Percentiles rank a stretch among this genome's conserved stretches.
Evolutionary conservation across 2,113 vertebrate genomes (phyloP).

Genomic region (Heterotilapia buettikoferi): DNA sequence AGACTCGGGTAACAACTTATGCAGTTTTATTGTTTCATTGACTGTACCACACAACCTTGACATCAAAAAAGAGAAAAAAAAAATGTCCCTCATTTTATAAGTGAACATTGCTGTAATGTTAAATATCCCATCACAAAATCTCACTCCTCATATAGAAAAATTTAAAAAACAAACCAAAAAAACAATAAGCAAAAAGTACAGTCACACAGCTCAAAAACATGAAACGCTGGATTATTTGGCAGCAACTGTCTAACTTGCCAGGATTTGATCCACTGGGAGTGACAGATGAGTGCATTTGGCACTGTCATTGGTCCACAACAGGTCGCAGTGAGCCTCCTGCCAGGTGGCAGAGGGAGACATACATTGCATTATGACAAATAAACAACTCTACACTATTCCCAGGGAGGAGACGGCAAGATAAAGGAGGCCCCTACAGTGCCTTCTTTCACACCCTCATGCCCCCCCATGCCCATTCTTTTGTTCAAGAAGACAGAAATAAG

Average conservation of each 20-base stretch:
- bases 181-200: background rate
- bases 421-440: slow-evolving; percentile 33
- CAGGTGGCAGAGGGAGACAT: slow-evolving; percentile 49
- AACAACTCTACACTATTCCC: slow-evolving; percentile 44
- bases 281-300: slow-evolving; percentile 55
- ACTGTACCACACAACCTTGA: slow-evolving; percentile 37
- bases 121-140: slow-evolving; percentile 51
- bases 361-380: slow-evolving; percentile 48
- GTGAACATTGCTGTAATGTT: background rate
- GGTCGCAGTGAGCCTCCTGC: slow-evolving; percentile 48
- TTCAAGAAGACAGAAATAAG: background rate
- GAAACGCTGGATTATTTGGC: slow-evolving; percentile 52
- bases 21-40: slow-evolving; percentile 61
- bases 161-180: background rate
- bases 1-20: background rate
- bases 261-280: slow-evolving; percentile 49
- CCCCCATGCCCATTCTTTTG: background rate
- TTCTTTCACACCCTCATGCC: slow-evolving; percentile 15
- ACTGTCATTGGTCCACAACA: slow-evolving; percentile 57
- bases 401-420: slow-evolving; percentile 28
- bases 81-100: slow-evolving; percentile 13
- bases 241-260: slow-evolving; percentile 40
- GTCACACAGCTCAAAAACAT: slow-evolving; percentile 14
- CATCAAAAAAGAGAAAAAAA: background rate
- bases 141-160: slow-evolving; percentile 25